Evolutionary conservation across 2,888 invertebrate species (phyloP), one percentile per base, ranked within the genome.

Genomic region (Eupelmus urozonus): DNA sequence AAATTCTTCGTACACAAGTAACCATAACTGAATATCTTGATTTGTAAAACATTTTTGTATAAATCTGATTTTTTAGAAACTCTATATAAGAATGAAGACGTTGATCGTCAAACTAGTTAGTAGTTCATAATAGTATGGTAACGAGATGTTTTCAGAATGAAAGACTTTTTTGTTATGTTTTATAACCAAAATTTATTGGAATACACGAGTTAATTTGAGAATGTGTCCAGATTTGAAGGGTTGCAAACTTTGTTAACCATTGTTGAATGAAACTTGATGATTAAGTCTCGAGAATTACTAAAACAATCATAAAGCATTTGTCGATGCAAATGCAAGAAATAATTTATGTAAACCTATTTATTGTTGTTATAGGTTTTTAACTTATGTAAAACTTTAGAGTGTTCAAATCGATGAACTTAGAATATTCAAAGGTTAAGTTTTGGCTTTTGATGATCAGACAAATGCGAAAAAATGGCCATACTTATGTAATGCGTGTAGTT

Each of bases 401-500:
- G 42, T 57, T 59, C 57, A 27, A 34, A 40, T 57, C 53, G 34
- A 34, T 18, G 1, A 4, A 13, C n/a, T 67, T 67, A 55, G n/a
- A 0, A 51, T 5, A 34, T 34, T 5, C 3, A 34, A 34, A 20
- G 18, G 7, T 55, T 5, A 34, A 34, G 3, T 63, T 62, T 42
- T 27, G 20, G 53, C 53, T 72, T 40, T 25, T 7, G 40, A 62
- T 25, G 40, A 72, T 13, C 27, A 18, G 67, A 40, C 25, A 23
- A 53, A 40, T n/a, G 45, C 7, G 27, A 45, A 42, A 27, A n/a
- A 29, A 40, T 45, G 55, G 60, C 51, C 60, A 62, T 63, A 73
- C 29, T 73, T 55, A 65, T 73, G 65, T 73, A 73, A 55, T 67
- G 60, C 66, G 75, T 60, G 67, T 75, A 75, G 53, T 60, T 49